phyloP scores from a whole-genome alignment of 2,888 invertebrate genomes.

The Macroteleia sp. region DNA sequence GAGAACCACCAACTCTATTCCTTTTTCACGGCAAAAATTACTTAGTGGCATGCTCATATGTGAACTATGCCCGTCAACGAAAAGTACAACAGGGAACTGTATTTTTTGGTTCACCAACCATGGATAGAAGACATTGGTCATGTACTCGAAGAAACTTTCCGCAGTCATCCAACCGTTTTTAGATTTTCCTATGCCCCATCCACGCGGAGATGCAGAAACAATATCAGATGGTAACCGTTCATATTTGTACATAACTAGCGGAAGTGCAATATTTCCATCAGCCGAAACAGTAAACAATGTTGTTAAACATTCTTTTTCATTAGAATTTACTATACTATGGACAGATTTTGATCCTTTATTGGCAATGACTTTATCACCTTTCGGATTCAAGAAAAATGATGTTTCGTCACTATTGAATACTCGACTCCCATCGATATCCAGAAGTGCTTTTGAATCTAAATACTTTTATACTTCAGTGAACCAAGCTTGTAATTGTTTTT shows the following conservation, averaged over 20 bases:
- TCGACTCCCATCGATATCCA: not conserved
- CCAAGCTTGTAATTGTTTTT: no score
- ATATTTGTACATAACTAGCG: constrained; percentile 51
- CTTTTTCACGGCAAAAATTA: constrained; percentile 75
- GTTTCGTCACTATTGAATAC: constrained; percentile 1
- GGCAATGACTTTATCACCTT: constrained; percentile 69
- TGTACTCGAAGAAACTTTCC: constrained; percentile 78
- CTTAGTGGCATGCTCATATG: constrained; percentile 76
- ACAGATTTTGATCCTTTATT: constrained; percentile 70
- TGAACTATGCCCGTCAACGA: constrained; percentile 79
- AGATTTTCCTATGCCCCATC: constrained; percentile 78
- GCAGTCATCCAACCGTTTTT: constrained; percentile 82
- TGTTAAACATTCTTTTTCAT: constrained; percentile 60
- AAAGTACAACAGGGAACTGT: constrained; percentile 75
- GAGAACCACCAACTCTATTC: constrained; percentile 74
- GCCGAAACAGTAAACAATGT: no score
- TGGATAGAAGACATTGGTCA: no score
- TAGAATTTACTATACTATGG: constrained; percentile 60
- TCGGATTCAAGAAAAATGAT: not conserved
- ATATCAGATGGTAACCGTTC: constrained; percentile 28
- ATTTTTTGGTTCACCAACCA: no score
- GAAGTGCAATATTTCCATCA: constrained; percentile 41
- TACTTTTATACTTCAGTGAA: not conserved
- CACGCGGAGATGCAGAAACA: constrained; percentile 64
- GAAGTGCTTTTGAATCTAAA: not conserved